Percentiles rank a stretch among this genome's conserved stretches.
Evolutionary conservation across 2,113 vertebrate species (phyloP).

Genomic region (Mola mola): DNA sequence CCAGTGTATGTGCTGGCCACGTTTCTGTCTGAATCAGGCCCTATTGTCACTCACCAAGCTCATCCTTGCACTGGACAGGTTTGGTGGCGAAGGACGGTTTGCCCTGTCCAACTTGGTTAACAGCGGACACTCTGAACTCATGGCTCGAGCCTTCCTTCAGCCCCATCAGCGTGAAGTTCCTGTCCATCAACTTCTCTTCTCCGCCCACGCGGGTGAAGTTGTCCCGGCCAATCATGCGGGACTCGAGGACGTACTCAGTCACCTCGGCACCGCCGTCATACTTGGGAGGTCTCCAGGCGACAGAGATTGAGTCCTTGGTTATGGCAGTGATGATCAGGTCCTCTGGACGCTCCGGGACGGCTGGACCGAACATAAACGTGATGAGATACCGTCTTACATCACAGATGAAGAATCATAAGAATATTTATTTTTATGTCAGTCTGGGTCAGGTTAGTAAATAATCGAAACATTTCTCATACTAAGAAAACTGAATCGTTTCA

Average conservation of each 20-base stretch:
- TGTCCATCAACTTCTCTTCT: conserved; percentile 90
- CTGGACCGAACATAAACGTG: conserved; percentile 61
- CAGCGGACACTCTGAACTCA: conserved; percentile 94
- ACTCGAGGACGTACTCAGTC: conserved; percentile 91
- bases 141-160: conserved; percentile 94
- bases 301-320: conserved; percentile 89
- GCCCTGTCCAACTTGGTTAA: conserved; percentile 94
- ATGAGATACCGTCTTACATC: neutral
- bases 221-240: conserved; percentile 92
- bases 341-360: conserved; percentile 95
- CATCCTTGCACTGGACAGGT: conserved; percentile 96
- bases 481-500: too few relatives aligned
- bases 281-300: conserved; percentile 96
- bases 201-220: conserved; percentile 87
- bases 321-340: conserved; percentile 91
- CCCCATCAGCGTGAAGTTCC: conserved; percentile 88
- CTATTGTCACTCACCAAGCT: conserved; percentile 91
- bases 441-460: too few relatives aligned
- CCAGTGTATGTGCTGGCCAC: too few relatives aligned
- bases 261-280: conserved; percentile 95
- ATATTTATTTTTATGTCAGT: too few relatives aligned
- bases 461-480: too few relatives aligned
- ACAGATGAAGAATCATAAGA: too few relatives aligned
- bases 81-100: conserved; percentile 96
- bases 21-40: too few relatives aligned